Evolutionary conservation across 2,888 invertebrate species (phyloP).

Genomic region (Sesia apiformis): DNA sequence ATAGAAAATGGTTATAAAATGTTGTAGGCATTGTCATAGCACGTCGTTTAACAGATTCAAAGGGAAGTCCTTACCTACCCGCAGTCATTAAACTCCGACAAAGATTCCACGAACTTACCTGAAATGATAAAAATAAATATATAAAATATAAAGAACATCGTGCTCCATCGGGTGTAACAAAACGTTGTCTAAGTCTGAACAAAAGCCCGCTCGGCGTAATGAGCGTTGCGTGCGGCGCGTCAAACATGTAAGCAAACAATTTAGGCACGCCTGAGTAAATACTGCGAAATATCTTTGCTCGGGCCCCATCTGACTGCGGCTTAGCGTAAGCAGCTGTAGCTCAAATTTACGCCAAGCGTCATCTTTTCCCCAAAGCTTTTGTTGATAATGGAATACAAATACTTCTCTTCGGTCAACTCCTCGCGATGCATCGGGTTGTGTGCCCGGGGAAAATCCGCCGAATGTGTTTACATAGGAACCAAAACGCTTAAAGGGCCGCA

Average conservation of each 20-base stretch:
- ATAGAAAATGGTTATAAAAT: no score
- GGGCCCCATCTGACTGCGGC: slow-evolving; percentile 56
- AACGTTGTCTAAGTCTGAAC: slow-evolving; percentile 67
- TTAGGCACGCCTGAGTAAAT: slow-evolving; percentile 73
- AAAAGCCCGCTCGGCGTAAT: slow-evolving; percentile 65
- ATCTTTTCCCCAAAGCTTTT: slow-evolving; percentile 66
- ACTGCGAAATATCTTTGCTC: slow-evolving; percentile 66
- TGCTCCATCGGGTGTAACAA: slow-evolving; percentile 62
- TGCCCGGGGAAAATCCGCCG: slow-evolving; percentile 34
- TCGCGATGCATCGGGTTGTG: slow-evolving; percentile 45
- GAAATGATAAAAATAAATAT: slow-evolving; percentile 67
- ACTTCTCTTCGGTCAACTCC: slow-evolving; percentile 53
- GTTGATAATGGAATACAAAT: slow-evolving; percentile 71
- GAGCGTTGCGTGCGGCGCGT: slow-evolving; percentile 68
- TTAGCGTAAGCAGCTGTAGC: slow-evolving; percentile 53
- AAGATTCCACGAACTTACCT: slow-evolving; percentile 57
- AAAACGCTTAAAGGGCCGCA: slow-evolving; percentile 3
- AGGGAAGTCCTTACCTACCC: slow-evolving; percentile 50
- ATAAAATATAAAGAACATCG: slow-evolving; percentile 61
- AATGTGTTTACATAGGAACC: slow-evolving; percentile 24
- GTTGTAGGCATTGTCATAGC: no score
- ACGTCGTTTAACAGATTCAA: slow-evolving; percentile 22
- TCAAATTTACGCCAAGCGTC: slow-evolving; percentile 59
- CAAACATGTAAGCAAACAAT: slow-evolving; percentile 74
- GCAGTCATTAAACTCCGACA: slow-evolving; percentile 45